Evolutionary conservation across 1,140 invertebrate genomes (phyloP).

Genomic region (Zaprionus ghesquierei): DNA sequence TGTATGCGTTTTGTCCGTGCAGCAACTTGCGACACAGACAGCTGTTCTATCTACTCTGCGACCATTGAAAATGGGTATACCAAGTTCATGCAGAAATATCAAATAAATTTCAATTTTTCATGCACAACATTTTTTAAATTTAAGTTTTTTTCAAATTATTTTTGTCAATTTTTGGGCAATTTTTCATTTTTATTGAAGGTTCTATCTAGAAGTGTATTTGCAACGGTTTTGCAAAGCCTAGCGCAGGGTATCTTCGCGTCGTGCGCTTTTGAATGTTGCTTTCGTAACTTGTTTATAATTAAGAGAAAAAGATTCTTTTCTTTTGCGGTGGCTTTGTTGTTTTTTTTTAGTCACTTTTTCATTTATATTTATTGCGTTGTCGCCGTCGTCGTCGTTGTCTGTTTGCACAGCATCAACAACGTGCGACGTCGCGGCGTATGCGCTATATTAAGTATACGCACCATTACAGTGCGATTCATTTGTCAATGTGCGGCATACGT

Average conservation of each 20-base stretch:
- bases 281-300: conserved; percentile 34
- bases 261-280: no score
- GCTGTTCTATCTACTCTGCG: no score
- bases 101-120: no score
- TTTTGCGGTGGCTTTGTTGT: not conserved
- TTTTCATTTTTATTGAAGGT: no score
- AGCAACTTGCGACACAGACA: not conserved
- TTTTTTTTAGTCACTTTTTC: conserved; percentile 1
- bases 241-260: no score
- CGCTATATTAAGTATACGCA: conserved; percentile 32
- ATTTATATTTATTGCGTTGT: conserved; percentile 32
- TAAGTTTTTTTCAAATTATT: no score
- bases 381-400: conserved; percentile 1
- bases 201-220: no score
- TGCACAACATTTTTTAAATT: no score
- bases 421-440: not conserved
- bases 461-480: conserved; percentile 22
- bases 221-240: no score
- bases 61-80: no score
- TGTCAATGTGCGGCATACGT: conserved; percentile 18
- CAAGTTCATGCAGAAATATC: no score
- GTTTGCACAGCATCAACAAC: conserved; percentile 9
- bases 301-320: conserved; percentile 20
- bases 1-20: conserved; percentile 19
- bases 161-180: no score